Percentiles rank a stretch among this genome's conserved stretches.
These are phyloP conservation scores for Athalia cordata DNA, from an alignment of 2,888 invertebrate species.

Conservation along the genomic window DNA sequence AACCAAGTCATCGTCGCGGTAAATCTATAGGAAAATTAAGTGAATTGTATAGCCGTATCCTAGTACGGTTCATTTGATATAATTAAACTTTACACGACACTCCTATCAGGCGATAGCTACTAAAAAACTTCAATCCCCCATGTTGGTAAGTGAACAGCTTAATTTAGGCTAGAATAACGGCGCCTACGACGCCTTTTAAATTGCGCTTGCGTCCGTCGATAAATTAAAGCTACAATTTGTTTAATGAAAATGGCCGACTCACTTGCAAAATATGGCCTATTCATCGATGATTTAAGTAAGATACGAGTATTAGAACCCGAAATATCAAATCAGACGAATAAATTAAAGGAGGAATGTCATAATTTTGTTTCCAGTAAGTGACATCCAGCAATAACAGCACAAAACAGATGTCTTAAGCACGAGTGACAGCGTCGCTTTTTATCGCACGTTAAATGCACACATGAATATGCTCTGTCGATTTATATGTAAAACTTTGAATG, in stretches of 20 bases:
- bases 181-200: background rate
- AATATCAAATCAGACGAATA: slow-evolving; percentile 85
- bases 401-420: background rate
- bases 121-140: too few relatives aligned
- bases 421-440: slow-evolving; percentile 28
- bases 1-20: too few relatives aligned
- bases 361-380: slow-evolving; percentile 89
- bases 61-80: too few relatives aligned
- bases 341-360: slow-evolving; percentile 89
- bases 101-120: too few relatives aligned
- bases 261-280: slow-evolving; percentile 85
- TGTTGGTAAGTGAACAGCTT: too few relatives aligned
- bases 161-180: background rate
- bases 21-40: too few relatives aligned
- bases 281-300: slow-evolving; percentile 92
- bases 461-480: background rate
- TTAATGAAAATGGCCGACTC: slow-evolving; percentile 80
- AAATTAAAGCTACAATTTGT: background rate
- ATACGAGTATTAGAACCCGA: slow-evolving; percentile 86
- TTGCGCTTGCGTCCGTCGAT: background rate
- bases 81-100: background rate
- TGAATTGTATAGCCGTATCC: too few relatives aligned
- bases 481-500: background rate
- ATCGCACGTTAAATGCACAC: background rate
- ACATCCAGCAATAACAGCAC: slow-evolving; percentile 27